These are phyloP conservation scores for Pleuronectes platessa DNA, from an alignment of 2,113 vertebrate genomes.

Conservation along the genomic window DNA sequence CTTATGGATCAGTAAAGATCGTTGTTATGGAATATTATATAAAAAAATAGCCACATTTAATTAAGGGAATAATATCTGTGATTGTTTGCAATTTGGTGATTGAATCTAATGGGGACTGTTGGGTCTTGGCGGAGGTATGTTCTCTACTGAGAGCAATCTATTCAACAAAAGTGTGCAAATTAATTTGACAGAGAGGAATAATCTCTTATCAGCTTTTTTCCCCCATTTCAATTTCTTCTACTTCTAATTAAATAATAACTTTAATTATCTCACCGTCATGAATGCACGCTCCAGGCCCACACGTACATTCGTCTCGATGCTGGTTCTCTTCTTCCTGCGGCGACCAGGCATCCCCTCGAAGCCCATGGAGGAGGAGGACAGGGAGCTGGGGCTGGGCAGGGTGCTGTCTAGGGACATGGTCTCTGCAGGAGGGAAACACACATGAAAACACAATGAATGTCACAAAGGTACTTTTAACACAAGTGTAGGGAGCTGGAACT, in stretches of 20 bases:
- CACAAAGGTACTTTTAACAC: neutral
- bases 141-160: too few species aligned
- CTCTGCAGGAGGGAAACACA: slow-evolving; percentile 77
- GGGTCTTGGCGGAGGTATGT: too few species aligned
- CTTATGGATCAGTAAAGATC: neutral
- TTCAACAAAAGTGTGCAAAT: too few species aligned
- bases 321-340: slow-evolving; percentile 95
- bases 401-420: slow-evolving; percentile 94
- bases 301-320: slow-evolving; percentile 95
- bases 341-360: slow-evolving; percentile 90
- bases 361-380: slow-evolving; percentile 88
- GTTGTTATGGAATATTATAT: neutral
- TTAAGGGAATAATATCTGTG: too few species aligned
- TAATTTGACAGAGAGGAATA: too few species aligned
- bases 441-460: slow-evolving; percentile 2
- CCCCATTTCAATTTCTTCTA: neutral
- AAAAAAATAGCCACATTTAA: too few species aligned
- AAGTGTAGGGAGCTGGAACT: neutral
- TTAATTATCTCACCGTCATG: slow-evolving; percentile 83
- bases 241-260: neutral
- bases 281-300: slow-evolving; percentile 94
- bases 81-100: too few species aligned
- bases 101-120: too few species aligned
- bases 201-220: too few species aligned
- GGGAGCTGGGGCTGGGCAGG: slow-evolving; percentile 90